Conservation (phyloP, 1,140 invertebrate genomes). For the Trichoplusia ni region DNA sequence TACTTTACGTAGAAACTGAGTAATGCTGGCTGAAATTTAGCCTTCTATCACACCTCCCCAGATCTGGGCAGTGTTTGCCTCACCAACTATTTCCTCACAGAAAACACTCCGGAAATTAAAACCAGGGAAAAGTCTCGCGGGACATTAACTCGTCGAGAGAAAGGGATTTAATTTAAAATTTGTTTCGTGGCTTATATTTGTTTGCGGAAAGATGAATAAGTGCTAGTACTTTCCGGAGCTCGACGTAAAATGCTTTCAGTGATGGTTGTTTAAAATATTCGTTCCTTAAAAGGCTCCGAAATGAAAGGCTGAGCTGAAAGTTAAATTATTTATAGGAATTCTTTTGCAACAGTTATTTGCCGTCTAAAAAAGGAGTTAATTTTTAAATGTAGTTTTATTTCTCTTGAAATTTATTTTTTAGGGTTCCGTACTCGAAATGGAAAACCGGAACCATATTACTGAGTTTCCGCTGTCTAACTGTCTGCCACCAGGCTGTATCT, state of each 20-base stretch:
- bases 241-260: conserved; percentile 27
- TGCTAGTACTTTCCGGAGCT: conserved; percentile 38
- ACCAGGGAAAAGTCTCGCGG: conserved; percentile 65
- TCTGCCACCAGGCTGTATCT: too few species aligned
- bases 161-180: conserved; percentile 71
- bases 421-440: too few species aligned
- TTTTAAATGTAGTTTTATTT: neutral
- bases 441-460: too few species aligned
- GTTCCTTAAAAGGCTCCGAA: conserved; percentile 10
- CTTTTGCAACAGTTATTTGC: conserved; percentile 10
- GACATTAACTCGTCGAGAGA: conserved; percentile 64
- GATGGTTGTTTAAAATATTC: conserved; percentile 28
- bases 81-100: conserved; percentile 67
- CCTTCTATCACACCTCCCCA: conserved; percentile 1
- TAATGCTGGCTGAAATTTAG: too few species aligned
- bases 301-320: conserved; percentile 22
- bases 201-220: conserved; percentile 53
- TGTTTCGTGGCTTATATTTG: conserved; percentile 58
- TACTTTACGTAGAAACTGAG: too few species aligned
- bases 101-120: conserved; percentile 73
- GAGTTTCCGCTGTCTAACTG: too few species aligned
- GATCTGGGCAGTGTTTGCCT: conserved; percentile 25
- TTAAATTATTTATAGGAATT: conserved; percentile 24
- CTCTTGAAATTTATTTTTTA: neutral
- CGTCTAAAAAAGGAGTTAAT: neutral